Evolutionary conservation across 2,113 vertebrate genomes (phyloP), one percentile per base, ranked within the genome.

Genomic region (Centrocercus urophasianus): DNA sequence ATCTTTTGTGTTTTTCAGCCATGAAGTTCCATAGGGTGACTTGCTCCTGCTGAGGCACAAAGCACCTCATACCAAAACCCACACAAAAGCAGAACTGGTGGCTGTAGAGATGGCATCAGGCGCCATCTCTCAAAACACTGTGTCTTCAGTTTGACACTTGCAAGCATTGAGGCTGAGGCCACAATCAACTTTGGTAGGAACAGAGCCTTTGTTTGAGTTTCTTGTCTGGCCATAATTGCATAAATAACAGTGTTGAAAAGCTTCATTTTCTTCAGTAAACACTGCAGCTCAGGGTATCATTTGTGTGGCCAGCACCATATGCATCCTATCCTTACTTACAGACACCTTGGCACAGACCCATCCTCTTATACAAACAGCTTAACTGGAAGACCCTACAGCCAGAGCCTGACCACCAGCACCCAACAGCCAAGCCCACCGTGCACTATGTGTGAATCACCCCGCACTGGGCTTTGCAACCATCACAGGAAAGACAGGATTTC

Each of bases 151-250:
- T 65, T 83, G 86, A 45, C 66, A n/a, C 87, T 92, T 94, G 47
- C 72, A 91, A 85, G 71, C 27, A 74, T 47, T 15, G 40, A 71
- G 76, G 32, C 73, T 75, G 45, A 78, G 89, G 67, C 78, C 82
- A 73, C 88, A 92, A 83, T 83, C 78, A 79, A 71, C 52, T 43
- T 36, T 27, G 5, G 60, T 77, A 66, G 38, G 66, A 81, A 63
- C 48, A 83, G 80, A 34, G 40, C 36, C 36, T 75, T 86, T 74
- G 38, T 86, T 92, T 82, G 76, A 67, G 40, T 90, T 95, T 92
- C 88, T 96, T 36, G 27, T 45, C 84, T 67, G 28, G 42, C 56
- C 80, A 54, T 54, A 78, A 73, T 45, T 61, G 21, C 47, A 72
- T 52, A 84, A 61, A 38, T 42, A 34, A 61, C 3, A 17, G 5